Evolutionary conservation across 2,113 vertebrate species (phyloP), one percentile per base, ranked within the genome.

Genomic region (Gymnorhina tibicen): DNA sequence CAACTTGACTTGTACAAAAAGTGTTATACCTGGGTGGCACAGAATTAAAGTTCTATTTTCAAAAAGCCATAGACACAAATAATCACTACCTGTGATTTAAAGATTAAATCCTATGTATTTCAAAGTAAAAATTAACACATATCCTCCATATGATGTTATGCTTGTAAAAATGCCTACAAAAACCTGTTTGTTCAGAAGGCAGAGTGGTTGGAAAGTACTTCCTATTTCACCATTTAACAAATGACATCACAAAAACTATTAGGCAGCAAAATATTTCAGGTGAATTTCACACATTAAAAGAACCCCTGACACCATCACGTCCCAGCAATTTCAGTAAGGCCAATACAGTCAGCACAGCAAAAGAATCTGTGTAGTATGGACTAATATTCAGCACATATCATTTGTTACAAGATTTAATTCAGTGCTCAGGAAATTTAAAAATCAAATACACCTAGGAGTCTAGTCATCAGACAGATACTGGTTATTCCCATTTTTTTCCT

Each of bases 161-260:
- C 44, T 86, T 84, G 37, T 92, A 81, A 86, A 96, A 95, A 82
- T 17, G 59, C 55, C 56, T 78, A 75, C 42, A 86, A 92, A 95
- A 80, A 47, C 30, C 41, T n/a, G n/a, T 88, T 75, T 73, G 68
- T 87, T 95, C 70, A 87, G 92, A 96, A 95, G 76, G 68, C 79
- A 70, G 64, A 86, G 66, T 33, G 56, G 67, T 44, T 58, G 55
- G 70, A 55, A 94, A 80, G n/a, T 49, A 37, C 59, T 33, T 85
- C 47, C 64, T 84, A 13, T 63, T 83, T 88, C 53, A 63, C 55
- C 39, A 56, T 67, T 53, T 50, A 85, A 85, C 64, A 92, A 85
- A 20, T 26, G 6, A 52, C 63, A 87, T 55, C 87, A 93, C 69
- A 95, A 63, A 66, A 91, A 50, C 33, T 24, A 86, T 16, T 2